A percentile compares a stretch with the other conserved stretches of the same genome.
Evolutionary conservation across 2,113 vertebrate genomes (phyloP).

Genomic region (Prinia subflava): DNA sequence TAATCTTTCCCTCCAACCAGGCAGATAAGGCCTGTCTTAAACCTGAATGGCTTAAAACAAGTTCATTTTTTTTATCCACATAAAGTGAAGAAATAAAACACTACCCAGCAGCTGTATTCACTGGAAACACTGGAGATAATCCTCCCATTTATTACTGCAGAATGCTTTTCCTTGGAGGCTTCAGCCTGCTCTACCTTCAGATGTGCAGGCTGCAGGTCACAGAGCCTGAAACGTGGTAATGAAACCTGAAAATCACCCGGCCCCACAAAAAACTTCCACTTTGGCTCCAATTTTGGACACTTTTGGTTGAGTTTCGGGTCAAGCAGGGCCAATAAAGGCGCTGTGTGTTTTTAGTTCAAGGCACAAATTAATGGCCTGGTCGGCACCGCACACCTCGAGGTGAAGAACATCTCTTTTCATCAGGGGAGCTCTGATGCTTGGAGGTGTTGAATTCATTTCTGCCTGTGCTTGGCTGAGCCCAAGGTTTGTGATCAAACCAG

Average conservation of each 20-base stretch:
- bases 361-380: not conserved
- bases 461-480: not conserved
- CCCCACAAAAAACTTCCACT: not conserved
- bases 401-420: not conserved
- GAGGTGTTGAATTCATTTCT: not conserved
- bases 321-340: not conserved
- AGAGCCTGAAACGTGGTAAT: not conserved
- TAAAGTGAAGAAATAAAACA: slow-evolving; percentile 36
- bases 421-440: not conserved
- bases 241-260: not conserved
- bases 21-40: slow-evolving; percentile 7
- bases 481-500: not conserved
- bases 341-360: not conserved
- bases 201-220: not conserved
- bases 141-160: slow-evolving; percentile 4
- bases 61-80: slow-evolving; percentile 5
- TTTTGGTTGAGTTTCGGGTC: not conserved
- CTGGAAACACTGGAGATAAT: slow-evolving; percentile 21
- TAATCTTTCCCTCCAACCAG: slow-evolving; percentile 38
- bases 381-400: not conserved
- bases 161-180: not conserved
- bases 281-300: not conserved
- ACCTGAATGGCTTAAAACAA: slow-evolving; percentile 13
- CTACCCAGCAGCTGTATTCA: slow-evolving; percentile 20
- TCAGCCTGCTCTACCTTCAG: not conserved